A percentile compares a stretch with the other conserved stretches of the same genome.
These are phyloP conservation scores for Nautilus pompilius DNA, from an alignment of 1,140 invertebrate genomes.

Conservation along the genomic window DNA sequence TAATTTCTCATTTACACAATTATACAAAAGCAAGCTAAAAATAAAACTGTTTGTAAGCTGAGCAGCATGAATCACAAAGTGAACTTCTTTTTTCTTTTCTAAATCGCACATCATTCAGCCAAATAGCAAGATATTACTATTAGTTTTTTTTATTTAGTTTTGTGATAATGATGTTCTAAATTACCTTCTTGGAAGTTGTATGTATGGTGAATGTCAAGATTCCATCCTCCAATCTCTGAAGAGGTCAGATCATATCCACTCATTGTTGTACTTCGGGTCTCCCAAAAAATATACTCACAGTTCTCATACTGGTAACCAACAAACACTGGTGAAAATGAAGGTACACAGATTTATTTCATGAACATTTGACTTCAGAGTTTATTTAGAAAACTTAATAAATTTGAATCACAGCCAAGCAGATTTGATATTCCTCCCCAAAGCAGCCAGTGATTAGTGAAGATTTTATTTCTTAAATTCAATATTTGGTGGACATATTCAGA, in stretches of 20 bases:
- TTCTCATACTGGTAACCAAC: slow-evolving; percentile 94
- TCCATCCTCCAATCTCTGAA: slow-evolving; percentile 95
- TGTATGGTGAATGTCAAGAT: slow-evolving; percentile 93
- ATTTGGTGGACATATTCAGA: too few species aligned
- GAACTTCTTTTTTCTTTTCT: neutral
- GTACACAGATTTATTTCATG: neutral
- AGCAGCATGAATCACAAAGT: too few species aligned
- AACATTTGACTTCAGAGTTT: neutral
- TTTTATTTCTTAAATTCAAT: too few species aligned
- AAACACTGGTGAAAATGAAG: slow-evolving; percentile 69
- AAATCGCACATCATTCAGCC: neutral
- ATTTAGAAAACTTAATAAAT: neutral
- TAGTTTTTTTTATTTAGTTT: neutral
- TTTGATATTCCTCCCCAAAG: too few species aligned
- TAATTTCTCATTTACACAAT: too few species aligned
- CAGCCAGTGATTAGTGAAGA: too few species aligned
- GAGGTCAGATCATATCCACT: slow-evolving; percentile 95
- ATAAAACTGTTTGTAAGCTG: too few species aligned
- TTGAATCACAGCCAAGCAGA: too few species aligned
- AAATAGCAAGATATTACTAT: neutral
- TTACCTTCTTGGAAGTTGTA: slow-evolving; percentile 95
- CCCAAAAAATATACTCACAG: slow-evolving; percentile 92
- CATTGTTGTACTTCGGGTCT: slow-evolving; percentile 88
- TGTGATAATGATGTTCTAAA: too few species aligned
- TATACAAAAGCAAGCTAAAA: too few species aligned